A percentile compares a stretch with the other conserved stretches of the same genome.
These are phyloP conservation scores for Recurvirostra avosetta DNA, from an alignment of 2,113 vertebrate genomes.

Conservation along the genomic window DNA sequence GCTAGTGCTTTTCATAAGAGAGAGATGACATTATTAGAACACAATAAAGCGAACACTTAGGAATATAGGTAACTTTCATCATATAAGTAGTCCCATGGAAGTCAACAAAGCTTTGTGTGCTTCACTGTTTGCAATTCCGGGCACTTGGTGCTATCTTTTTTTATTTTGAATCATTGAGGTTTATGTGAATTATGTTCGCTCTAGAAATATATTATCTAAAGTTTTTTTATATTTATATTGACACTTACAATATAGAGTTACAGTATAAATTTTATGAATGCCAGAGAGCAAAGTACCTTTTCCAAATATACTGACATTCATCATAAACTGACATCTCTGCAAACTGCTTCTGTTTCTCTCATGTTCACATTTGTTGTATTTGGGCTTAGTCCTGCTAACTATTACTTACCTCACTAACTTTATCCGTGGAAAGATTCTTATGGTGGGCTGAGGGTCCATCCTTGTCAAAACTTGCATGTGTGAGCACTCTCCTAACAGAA, in stretches of 20 bases:
- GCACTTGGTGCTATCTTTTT: background rate
- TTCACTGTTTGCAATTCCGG: background rate
- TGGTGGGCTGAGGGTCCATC: background rate
- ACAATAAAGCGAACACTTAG: background rate
- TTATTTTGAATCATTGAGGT: background rate
- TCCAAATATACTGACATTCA: background rate
- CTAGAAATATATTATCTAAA: background rate
- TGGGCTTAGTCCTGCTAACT: background rate
- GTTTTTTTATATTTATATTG: constrained; percentile 1
- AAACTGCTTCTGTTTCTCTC: background rate
- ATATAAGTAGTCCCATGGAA: background rate
- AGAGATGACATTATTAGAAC: background rate
- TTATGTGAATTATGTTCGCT: background rate
- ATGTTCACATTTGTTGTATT: background rate
- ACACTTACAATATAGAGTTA: background rate
- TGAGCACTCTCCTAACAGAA: background rate
- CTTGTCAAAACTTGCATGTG: background rate
- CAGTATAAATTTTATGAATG: background rate
- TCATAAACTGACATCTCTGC: background rate
- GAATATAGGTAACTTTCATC: background rate
- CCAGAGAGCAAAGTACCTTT: background rate
- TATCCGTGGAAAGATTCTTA: background rate
- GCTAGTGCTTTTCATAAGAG: background rate
- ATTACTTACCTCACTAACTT: background rate
- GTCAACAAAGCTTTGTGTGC: background rate